Evolutionary conservation across 92 coral and sea anemone genomes (phyloP), one percentile per base, ranked within the genome.

Genomic region (Nematostella vectensis): DNA sequence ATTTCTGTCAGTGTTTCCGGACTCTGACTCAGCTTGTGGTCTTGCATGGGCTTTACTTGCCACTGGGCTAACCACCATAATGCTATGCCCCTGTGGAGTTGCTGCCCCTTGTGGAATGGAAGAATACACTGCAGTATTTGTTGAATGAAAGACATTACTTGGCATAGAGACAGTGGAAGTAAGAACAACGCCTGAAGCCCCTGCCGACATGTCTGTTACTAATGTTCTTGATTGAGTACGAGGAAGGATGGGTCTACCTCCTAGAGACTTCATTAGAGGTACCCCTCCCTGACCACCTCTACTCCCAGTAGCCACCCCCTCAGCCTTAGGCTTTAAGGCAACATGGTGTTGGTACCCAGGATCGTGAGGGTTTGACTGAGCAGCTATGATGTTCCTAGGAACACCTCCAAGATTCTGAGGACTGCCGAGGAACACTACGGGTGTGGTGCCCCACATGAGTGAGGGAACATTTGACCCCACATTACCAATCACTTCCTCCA

Each of bases 351-450:
- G 63, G 2, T 55, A 55, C 24, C 19, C 28, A 19, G 29, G 45
- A 19, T 16, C 26, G 49, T 33, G 24, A 44, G 33, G 40, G 11
- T 33, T 58, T 2, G 43, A 25, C 1, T 59, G 61, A 2, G 63
- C 25, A 25, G 95, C 78, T 53, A 85, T 70, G 36, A 75, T 45
- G 57, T 71, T 80, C 70, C 95, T 58, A 8, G 95, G 88, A 22
- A 85, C 95, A 19, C 88, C 95, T 0, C 84, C 86, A 4, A 85
- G 77, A 4, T 77, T 85, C 51, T 85, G 95, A 31, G 95, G 95
- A 29, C 95, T 81, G 31, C 89, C 85, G 21, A 85, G 68, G 54
- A 82, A 85, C 20, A 85, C 95, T 42, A 85, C 84, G 11, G 95
- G 95, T 13, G 82, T 63, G 38, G 71, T 75, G 83, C 87, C 76